Evolutionary conservation across 2,113 vertebrate species (phyloP).

Genomic region (Vireo altiloquus): DNA sequence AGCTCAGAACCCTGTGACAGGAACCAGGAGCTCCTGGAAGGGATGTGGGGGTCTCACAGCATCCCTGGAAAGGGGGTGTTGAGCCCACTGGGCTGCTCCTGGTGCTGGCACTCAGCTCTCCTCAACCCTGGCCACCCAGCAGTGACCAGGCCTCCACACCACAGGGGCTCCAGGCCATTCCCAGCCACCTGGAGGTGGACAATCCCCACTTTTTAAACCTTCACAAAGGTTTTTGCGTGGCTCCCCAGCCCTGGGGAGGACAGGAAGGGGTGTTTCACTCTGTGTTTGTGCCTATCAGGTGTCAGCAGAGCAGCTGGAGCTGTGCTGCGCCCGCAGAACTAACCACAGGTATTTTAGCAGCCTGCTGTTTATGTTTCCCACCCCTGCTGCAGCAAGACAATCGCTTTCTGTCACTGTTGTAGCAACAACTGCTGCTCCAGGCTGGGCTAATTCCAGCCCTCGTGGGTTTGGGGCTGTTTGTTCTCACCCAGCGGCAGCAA

Average conservation of each 20-base stretch:
- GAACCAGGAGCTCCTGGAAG: not conserved
- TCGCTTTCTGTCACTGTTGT: not conserved
- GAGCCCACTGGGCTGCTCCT: not conserved
- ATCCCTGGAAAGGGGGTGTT: not conserved
- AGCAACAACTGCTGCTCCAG: not conserved
- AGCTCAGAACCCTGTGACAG: not conserved
- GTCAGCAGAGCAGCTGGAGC: not conserved
- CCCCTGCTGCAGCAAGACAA: not conserved
- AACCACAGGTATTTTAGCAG: slow-evolving; percentile 31
- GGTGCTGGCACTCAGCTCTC: not conserved
- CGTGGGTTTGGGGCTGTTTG: not conserved
- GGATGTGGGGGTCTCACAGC: not conserved
- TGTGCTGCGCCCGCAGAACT: not conserved
- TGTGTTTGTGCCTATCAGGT: not conserved
- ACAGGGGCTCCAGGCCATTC: not conserved
- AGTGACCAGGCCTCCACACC: fast-evolving
- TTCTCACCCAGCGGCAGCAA: not conserved
- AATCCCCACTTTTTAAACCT: not conserved
- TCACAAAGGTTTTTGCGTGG: not conserved
- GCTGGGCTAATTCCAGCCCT: not conserved
- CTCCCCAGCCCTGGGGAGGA: not conserved
- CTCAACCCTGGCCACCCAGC: fast-evolving
- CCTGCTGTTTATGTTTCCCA: not conserved
- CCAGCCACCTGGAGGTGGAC: not conserved
- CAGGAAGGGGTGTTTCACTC: not conserved